Evolutionary conservation across 2,113 vertebrate genomes (phyloP), one percentile per base, ranked within the genome.

Genomic region (Sander vitreus): DNA sequence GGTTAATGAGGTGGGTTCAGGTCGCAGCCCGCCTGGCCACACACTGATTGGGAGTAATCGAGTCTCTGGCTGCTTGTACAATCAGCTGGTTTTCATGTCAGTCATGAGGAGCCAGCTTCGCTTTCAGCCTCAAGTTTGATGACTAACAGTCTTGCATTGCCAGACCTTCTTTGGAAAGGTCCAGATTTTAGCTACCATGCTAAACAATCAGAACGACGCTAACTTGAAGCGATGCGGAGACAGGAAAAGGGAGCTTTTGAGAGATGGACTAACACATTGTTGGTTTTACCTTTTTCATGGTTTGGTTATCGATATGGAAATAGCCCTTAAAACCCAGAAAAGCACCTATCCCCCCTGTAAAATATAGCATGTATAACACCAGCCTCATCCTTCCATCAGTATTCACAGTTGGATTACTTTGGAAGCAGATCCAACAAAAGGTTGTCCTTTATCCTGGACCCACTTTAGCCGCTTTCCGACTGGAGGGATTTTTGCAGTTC

Each of bases 1-100:
- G 48, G 87, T 84, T 73, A 77, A 84, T 73, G 66, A 80, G 48
- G 74, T 60, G 67, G 81, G 48, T 57, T 75, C 3, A 77, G 77
- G 59, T 71, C 39, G 14, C 1, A 27, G 30, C n/a, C 33, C 0
- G 27, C 25, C 33, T 15, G 0, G 11, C 60, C 58, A 15, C 59
- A 66, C 12, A 14, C 15, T 48, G 18, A 23, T 18, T 19, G 23
- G 18, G 25, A 48, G 27, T 84, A n/a, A 81, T 65, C 19, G 10
- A 62, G 53, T 47, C 25, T 53, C 27, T 27, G 25, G 23, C 23
- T 77, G 55, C 5, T 51, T 59, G n/a, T 43, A 21, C 15, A 59
- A 43, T 54, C 18, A 19, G 19, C 15, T 64, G 62, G 23, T 69
- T 73, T 80, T 48, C 50, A 53, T 69, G 48, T 47, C 19, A 27